Percentiles rank a stretch among this genome's conserved stretches.
phyloP scores from a whole-genome alignment of 2,113 vertebrate genomes.

The Acrocephalus kingi region DNA sequence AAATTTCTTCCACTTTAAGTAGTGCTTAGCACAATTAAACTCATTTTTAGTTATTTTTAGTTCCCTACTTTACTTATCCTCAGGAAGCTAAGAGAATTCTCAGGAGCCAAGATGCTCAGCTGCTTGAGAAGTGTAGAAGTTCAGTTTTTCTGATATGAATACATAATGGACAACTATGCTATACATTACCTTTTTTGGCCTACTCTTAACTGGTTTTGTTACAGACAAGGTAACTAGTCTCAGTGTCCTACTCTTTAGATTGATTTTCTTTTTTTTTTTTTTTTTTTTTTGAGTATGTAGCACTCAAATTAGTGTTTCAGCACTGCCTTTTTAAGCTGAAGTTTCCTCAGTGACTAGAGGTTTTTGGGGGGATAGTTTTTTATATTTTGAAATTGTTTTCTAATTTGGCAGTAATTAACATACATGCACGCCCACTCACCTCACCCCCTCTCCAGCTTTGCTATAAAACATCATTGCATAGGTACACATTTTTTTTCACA shows the following conservation, averaged over 20 bases:
- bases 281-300: neutral
- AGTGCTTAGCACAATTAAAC: neutral
- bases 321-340: neutral
- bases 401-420: neutral
- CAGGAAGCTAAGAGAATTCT: neutral
- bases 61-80: neutral
- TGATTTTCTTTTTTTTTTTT: neutral
- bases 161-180: neutral
- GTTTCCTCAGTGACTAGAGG: neutral
- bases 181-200: neutral
- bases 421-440: fast-evolving
- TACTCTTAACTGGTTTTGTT: neutral
- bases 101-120: neutral
- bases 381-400: neutral
- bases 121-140: neutral
- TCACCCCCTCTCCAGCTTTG: neutral
- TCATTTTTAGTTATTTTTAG: neutral
- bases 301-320: neutral
- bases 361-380: neutral
- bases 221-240: neutral
- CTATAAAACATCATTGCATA: neutral
- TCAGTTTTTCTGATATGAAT: neutral
- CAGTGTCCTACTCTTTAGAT: neutral
- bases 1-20: neutral
- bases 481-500: neutral